These are phyloP conservation scores for Micromussa lordhowensis DNA, from an alignment of 92 coral and sea anemone species.

Conservation along the genomic window DNA sequence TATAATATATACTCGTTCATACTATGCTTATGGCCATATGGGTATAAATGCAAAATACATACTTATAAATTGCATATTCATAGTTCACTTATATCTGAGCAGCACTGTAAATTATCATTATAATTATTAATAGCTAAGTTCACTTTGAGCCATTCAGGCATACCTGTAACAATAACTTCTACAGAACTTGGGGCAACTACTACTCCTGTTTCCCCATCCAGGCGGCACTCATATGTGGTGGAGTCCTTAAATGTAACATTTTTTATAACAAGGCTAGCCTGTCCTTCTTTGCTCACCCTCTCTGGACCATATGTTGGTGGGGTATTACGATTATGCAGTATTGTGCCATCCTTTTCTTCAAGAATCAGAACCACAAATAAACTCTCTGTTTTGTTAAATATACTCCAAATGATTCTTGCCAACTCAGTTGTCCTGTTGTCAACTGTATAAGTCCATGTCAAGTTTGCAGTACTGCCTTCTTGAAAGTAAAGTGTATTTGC, in stretches of 20 bases:
- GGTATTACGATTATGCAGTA: not conserved
- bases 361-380: no score
- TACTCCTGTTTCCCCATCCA: not conserved
- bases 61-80: no score
- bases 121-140: no score
- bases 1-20: no score
- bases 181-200: not conserved
- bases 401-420: not conserved
- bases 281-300: not conserved
- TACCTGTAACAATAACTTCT: not conserved
- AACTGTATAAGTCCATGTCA: not conserved
- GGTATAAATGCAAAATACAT: no score
- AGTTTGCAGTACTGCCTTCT: not conserved
- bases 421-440: not conserved
- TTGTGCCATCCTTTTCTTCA: not conserved
- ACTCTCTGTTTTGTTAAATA: not conserved
- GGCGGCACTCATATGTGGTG: not conserved
- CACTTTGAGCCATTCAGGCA: no score
- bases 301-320: not conserved
- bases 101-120: no score
- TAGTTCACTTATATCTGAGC: no score
- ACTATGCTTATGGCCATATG: no score
- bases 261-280: not conserved
- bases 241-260: not conserved
- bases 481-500: not conserved